Percentiles rank a stretch among this genome's conserved stretches.
These are phyloP conservation scores for Acanthopleura granulata DNA, from an alignment of 2,888 invertebrate species.

Conservation along the genomic window DNA sequence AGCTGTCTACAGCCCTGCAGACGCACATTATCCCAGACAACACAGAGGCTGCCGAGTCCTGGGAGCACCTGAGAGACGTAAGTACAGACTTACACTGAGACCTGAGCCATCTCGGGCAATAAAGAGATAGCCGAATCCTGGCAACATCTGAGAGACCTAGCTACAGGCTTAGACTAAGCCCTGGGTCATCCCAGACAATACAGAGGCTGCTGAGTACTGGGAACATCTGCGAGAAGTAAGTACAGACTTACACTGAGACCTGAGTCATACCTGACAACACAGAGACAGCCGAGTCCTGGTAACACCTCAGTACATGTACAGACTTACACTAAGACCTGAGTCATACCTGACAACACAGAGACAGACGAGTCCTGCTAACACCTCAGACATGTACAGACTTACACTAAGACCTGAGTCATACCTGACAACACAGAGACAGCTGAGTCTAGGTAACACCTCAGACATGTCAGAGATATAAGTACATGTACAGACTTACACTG, in stretches of 20 bases:
- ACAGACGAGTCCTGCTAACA: slow-evolving; percentile 59
- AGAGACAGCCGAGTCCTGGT: slow-evolving; percentile 56
- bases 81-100: too few species aligned
- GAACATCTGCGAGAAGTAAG: slow-evolving; percentile 42
- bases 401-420: slow-evolving; percentile 35
- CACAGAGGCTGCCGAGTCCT: slow-evolving; percentile 55
- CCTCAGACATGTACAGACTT: slow-evolving; percentile 35
- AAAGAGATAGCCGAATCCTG: slow-evolving; percentile 53
- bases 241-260: too few species aligned
- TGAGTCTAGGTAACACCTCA: too few species aligned
- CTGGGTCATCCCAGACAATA: slow-evolving; percentile 38
- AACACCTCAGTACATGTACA: slow-evolving; percentile 52
- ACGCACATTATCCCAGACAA: slow-evolving; percentile 43
- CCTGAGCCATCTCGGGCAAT: not conserved
- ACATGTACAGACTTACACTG: too few species aligned
- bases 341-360: slow-evolving; percentile 47
- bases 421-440: slow-evolving; percentile 51
- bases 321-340: slow-evolving; percentile 28
- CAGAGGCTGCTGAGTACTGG: slow-evolving; percentile 55
- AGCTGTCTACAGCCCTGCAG: slow-evolving; percentile 21
- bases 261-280: slow-evolving; percentile 46
- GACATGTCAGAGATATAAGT: too few species aligned
- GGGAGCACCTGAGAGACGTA: slow-evolving; percentile 48
- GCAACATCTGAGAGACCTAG: slow-evolving; percentile 56
- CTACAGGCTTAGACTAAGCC: too few species aligned